phyloP scores from a whole-genome alignment of 2,888 invertebrate species.

The Nomada fucata region DNA sequence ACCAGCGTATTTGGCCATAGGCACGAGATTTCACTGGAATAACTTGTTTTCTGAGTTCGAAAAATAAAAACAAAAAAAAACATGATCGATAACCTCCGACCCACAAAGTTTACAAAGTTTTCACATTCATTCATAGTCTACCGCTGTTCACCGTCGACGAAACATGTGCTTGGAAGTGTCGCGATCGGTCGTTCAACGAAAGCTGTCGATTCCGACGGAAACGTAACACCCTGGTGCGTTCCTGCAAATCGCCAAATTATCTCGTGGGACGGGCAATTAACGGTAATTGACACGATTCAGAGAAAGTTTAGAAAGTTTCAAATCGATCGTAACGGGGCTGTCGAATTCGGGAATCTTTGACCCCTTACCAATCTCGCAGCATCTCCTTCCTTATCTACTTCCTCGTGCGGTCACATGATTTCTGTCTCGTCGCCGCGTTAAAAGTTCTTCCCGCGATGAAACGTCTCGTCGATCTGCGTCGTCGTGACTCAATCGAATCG shows the following conservation, averaged over 20 bases:
- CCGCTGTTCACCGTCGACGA: not conserved
- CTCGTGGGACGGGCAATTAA: not conserved
- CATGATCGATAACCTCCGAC: slow-evolving; percentile 9
- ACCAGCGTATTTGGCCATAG: no score
- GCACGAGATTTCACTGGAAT: no score
- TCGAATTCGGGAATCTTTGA: not conserved
- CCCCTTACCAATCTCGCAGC: not conserved
- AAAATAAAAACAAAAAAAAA: no score
- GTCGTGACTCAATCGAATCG: not conserved
- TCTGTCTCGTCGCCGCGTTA: not conserved
- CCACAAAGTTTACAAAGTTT: not conserved
- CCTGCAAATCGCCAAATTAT: not conserved
- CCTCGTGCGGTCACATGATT: not conserved
- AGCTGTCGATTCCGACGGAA: no score
- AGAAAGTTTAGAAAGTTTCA: not conserved
- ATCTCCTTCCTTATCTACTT: not conserved
- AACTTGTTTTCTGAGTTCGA: no score
- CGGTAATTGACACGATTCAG: not conserved
- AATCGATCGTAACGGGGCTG: no score
- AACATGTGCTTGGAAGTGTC: not conserved
- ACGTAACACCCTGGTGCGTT: no score
- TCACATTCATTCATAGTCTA: not conserved
- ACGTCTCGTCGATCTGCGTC: not conserved
- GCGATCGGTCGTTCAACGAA: not conserved
- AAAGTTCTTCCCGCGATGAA: not conserved